These are phyloP conservation scores for Brachyopa scutellaris DNA, from an alignment of 2,888 invertebrate species.

Conservation along the genomic window DNA sequence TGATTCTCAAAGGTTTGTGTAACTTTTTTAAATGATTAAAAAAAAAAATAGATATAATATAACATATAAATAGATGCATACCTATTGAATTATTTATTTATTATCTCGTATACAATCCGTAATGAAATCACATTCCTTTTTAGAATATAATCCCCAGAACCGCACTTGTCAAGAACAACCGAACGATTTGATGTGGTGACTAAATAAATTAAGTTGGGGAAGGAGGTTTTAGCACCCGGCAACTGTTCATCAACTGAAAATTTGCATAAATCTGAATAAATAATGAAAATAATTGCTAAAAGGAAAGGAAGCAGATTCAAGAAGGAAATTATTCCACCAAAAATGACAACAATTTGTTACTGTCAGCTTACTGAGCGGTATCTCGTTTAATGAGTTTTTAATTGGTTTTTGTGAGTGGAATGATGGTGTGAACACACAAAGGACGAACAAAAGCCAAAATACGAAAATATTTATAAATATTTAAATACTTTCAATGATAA, in stretches of 20 bases:
- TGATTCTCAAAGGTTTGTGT: no score
- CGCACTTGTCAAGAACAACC: slow-evolving; percentile 40
- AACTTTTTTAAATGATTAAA: no score
- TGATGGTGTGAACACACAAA: slow-evolving; percentile 54
- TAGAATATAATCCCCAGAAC: slow-evolving; percentile 18
- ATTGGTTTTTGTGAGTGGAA: slow-evolving; percentile 63
- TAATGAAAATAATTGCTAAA: slow-evolving; percentile 64
- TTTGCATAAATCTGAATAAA: slow-evolving; percentile 68
- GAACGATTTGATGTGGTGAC: slow-evolving; percentile 53
- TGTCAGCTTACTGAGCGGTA: slow-evolving; percentile 62
- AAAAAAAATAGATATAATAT: not conserved
- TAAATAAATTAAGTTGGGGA: slow-evolving; percentile 58
- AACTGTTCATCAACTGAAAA: slow-evolving; percentile 64
- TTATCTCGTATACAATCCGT: slow-evolving; percentile 12
- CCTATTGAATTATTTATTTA: slow-evolving; percentile 28
- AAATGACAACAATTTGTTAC: slow-evolving; percentile 68
- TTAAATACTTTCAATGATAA: slow-evolving; percentile 12
- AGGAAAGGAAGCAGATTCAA: slow-evolving; percentile 57
- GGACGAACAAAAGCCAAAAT: slow-evolving; percentile 59
- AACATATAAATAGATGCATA: no score
- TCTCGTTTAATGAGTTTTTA: slow-evolving; percentile 67
- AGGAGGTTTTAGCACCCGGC: slow-evolving; percentile 58
- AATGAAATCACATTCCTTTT: no score
- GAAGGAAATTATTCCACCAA: slow-evolving; percentile 62
- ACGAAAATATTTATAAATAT: slow-evolving; percentile 47